Evolutionary conservation across 2,888 invertebrate species (phyloP), one percentile per base, ranked within the genome.

Genomic region (Tridacna gigas): DNA sequence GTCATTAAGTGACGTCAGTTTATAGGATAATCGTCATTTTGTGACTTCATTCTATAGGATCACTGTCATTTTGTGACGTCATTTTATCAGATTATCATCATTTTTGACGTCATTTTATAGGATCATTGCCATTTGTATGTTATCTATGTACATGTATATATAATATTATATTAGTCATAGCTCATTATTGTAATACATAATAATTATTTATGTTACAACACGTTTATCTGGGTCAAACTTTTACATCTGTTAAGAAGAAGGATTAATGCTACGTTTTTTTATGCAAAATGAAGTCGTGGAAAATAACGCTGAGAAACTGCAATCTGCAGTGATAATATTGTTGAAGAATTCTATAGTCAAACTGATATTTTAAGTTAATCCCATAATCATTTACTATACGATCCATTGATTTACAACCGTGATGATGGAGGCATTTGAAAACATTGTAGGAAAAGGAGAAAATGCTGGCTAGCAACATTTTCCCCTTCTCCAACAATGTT

Each of bases 81-180:
- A 56, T 20, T 20, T 56, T 56, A 56, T n/a, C n/a, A 3, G 20
- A 20, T 56, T 9, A 20, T 5, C 56, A 11, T 20, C 56, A 56
- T 56, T 56, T 20, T 56, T 56, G 56, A 56, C 56, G 56, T 56
- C 56, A 56, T 56, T 3, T 56, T 56, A 56, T 20, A 20, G 26
- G 45, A n/a, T 37, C 67, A 67, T 67, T 45, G 45, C 13, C 37
- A 12, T 71, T 25, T 71, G 25, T 71, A 71, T 71, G 71, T 71
- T 71, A 71, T 71, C n/a, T 51, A 67, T 67, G 67, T 71, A 71
- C 12, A 37, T 71, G 51, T 37, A 37, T 37, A 37, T 37, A 37
- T 37, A 37, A 37, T 37, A 51, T 45, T 71, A 71, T 71, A 51
- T 51, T 71, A 71, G 71, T 71, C 71, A 71, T 71, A 71, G 71